phyloP scores from a whole-genome alignment of 2,888 invertebrate genomes.

The Eutolmus rufibarbis region DNA sequence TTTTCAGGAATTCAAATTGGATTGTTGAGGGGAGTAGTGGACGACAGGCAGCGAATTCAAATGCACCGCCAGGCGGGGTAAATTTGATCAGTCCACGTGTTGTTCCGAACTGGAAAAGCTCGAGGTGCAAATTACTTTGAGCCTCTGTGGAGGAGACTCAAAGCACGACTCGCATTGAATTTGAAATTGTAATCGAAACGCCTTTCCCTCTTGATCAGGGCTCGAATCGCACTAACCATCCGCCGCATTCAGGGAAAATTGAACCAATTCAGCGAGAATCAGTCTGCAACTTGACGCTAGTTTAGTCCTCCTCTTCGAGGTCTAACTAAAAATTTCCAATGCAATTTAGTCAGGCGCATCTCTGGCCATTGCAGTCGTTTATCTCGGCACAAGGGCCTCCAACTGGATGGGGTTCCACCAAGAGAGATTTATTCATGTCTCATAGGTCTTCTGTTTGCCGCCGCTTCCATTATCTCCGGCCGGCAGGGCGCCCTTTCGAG shows the following conservation, averaged over 20 bases:
- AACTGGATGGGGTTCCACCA: not conserved
- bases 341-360: slow-evolving; percentile 4
- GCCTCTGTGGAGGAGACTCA: not conserved
- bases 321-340: not conserved
- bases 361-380: not conserved
- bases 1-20: not conserved
- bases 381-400: not conserved
- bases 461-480: not conserved
- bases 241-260: not conserved
- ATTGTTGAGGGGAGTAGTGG: not conserved
- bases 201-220: not conserved
- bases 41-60: not conserved
- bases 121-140: not conserved
- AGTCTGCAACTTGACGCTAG: not conserved
- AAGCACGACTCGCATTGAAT: not conserved
- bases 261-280: not conserved
- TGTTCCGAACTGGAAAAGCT: not conserved
- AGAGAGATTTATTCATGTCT: not conserved
- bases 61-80: not conserved
- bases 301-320: not conserved
- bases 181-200: not conserved
- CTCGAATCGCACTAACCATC: not conserved
- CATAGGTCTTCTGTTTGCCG: not conserved
- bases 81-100: not conserved
- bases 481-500: not conserved